A percentile compares a stretch with the other conserved stretches of the same genome.
These are phyloP conservation scores for Microcebus griseorufus DNA, from an alignment of 2,113 vertebrate genomes.

Conservation along the genomic window DNA sequence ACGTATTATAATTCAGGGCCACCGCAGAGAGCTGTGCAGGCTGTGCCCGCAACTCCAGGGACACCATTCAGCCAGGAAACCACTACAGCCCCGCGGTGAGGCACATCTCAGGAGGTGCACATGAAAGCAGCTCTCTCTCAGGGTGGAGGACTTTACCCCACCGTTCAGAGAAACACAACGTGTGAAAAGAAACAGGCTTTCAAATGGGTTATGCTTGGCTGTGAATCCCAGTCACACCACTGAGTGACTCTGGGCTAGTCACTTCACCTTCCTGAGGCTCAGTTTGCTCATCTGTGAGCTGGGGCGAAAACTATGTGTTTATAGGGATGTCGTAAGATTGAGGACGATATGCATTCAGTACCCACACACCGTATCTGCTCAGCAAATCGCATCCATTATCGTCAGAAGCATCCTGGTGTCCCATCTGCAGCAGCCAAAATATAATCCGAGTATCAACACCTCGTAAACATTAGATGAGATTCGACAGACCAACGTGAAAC, in stretches of 20 bases:
- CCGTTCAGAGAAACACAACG: neutral
- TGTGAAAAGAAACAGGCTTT: neutral
- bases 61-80: neutral
- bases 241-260: neutral
- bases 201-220: neutral
- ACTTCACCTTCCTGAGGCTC: fast-evolving
- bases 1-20: neutral
- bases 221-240: neutral
- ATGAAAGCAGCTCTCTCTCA: neutral
- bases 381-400: too few species aligned
- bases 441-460: too few species aligned
- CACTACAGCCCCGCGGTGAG: fast-evolving
- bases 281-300: too few species aligned
- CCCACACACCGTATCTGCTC: too few species aligned
- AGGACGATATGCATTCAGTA: too few species aligned
- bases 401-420: too few species aligned
- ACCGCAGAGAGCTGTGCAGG: neutral
- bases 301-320: too few species aligned
- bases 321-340: too few species aligned
- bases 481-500: too few species aligned
- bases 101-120: neutral
- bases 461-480: too few species aligned
- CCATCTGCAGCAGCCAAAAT: too few species aligned
- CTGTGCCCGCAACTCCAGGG: neutral
- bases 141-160: neutral